These are phyloP conservation scores for Phyllotreta cruciferae DNA, from an alignment of 2,888 invertebrate species.

Conservation along the genomic window DNA sequence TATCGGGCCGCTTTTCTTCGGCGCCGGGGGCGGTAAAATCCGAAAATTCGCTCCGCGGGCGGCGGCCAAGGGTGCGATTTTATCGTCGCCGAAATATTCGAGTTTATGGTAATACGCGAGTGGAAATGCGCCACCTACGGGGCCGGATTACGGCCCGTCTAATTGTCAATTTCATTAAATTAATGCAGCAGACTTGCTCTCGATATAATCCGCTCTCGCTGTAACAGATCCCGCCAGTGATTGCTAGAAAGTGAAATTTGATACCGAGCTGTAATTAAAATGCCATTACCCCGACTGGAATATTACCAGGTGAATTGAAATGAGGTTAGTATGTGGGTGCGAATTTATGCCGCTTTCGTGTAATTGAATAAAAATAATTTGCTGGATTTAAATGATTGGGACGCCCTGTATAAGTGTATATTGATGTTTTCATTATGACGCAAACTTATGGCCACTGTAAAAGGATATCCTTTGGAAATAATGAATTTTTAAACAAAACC, in stretches of 20 bases:
- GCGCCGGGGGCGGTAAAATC: background rate
- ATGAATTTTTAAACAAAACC: too few relatives aligned
- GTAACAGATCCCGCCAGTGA: constrained; percentile 17
- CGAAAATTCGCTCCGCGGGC: background rate
- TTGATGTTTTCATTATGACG: too few relatives aligned
- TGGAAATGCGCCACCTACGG: constrained; percentile 22
- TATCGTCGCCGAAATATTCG: constrained; percentile 21
- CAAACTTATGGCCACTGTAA: too few relatives aligned
- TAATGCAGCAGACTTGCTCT: constrained; percentile 22
- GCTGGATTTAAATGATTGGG: too few relatives aligned
- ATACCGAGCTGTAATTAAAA: constrained; percentile 11
- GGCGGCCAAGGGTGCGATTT: constrained; percentile 21
- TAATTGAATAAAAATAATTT: too few relatives aligned
- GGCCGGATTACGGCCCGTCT: constrained; percentile 16
- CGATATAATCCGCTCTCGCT: constrained; percentile 13
- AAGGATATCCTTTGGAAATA: too few relatives aligned
- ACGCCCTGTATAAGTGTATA: too few relatives aligned
- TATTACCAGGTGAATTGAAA: too few relatives aligned
- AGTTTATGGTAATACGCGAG: constrained; percentile 22
- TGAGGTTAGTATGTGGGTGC: too few relatives aligned
- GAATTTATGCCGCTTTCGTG: too few relatives aligned
- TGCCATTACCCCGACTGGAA: background rate
- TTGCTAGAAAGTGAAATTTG: constrained; percentile 17
- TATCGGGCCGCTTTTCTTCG: constrained; percentile 4
- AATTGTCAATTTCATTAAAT: constrained; percentile 28